A percentile compares a stretch with the other conserved stretches of the same genome.
These are phyloP conservation scores for Prunella himalayana DNA, from an alignment of 2,113 vertebrate species.

Conservation along the genomic window DNA sequence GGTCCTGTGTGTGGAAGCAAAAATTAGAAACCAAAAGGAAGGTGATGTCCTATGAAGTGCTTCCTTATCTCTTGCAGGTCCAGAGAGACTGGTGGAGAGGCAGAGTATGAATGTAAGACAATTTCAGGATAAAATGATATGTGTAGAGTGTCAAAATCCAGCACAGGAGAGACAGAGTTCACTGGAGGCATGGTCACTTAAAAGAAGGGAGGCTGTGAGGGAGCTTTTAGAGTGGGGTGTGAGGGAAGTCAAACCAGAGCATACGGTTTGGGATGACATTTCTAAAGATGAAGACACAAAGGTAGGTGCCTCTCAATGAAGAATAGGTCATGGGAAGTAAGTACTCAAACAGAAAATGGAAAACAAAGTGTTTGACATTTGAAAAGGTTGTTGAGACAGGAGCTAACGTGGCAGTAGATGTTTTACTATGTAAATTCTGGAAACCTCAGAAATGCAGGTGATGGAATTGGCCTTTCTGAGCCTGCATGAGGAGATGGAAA, in stretches of 20 bases:
- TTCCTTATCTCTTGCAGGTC: not conserved
- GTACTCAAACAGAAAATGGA: not conserved
- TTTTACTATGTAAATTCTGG: not conserved
- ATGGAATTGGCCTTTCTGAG: not conserved
- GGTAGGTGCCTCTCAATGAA: not conserved
- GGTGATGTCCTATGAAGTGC: not conserved
- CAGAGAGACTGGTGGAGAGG: not conserved
- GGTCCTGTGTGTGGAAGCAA: not conserved
- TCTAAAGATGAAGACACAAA: not conserved
- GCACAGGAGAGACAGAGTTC: not conserved
- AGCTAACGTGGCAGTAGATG: not conserved
- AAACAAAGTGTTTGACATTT: not conserved
- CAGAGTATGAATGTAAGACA: not conserved
- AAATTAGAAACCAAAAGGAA: not conserved
- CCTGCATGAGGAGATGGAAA: not conserved
- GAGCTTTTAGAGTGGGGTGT: not conserved
- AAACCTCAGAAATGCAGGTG: not conserved
- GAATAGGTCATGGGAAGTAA: not conserved
- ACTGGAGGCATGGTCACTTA: not conserved
- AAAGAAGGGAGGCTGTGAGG: not conserved
- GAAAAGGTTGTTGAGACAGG: not conserved
- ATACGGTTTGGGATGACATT: not conserved
- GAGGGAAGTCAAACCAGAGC: not conserved
- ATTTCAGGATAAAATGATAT: not conserved
- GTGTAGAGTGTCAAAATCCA: not conserved